Evolutionary conservation across 2,888 invertebrate species (phyloP), one percentile per base, ranked within the genome.

Genomic region (Melanargia galathea): DNA sequence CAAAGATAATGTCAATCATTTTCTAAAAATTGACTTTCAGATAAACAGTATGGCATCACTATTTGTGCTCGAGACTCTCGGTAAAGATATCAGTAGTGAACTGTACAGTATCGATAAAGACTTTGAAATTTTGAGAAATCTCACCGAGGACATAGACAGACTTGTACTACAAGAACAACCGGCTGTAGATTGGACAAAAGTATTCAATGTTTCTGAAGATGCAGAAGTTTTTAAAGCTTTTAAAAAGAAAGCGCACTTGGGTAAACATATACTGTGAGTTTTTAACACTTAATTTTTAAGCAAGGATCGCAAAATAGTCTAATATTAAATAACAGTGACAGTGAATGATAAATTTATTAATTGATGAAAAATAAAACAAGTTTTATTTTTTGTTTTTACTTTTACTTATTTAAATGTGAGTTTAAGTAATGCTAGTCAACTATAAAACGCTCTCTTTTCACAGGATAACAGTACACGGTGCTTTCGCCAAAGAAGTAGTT

Each of bases 11-110:
- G n/a, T n/a, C n/a, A n/a, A n/a, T n/a, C n/a, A n/a, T n/a, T n/a
- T n/a, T n/a, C n/a, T 30, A 0, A 24, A 40, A 35, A 30, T 64
- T 46, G 45, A 4, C 52, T 78, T 75, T 11, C 71, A 92, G 92
- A 91, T 92, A 60, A 91, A 92, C 66, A 76, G 77, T 43, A 89
- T 92, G 83, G 90, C 92, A 0, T 86, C 88, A 0, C 73, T 92
- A 0, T 74, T 91, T 0, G 81, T 92, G 18, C 82, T 88, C 75
- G 86, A 91, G 66, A 88, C 90, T 0, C 65, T 92, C 0, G 90
- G 91, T n/a, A 87, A 83, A 63, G 88, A 90, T 61, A 83, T 82
- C 0, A 80, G 74, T n/a, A 74, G 75, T 1, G 80, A 84, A 58
- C 75, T 92, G 0, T 90, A 92, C 64, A 74, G 79, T 0, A 75